A percentile compares a stretch with the other conserved stretches of the same genome.
Evolutionary conservation across 2,113 vertebrate species (phyloP).

Genomic region (Macroglossus sobrinus): DNA sequence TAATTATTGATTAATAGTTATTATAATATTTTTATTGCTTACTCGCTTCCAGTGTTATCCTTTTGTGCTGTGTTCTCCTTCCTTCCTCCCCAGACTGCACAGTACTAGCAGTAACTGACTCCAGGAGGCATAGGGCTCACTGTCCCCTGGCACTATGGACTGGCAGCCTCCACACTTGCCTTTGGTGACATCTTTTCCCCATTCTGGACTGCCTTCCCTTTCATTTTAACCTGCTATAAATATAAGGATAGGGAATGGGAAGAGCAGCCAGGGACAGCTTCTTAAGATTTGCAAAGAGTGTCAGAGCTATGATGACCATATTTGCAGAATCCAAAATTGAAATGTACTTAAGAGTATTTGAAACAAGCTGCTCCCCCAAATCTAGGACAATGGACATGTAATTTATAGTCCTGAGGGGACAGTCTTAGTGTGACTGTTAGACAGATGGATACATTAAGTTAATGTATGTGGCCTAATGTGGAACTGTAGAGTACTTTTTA

Average conservation of each 20-base stretch:
- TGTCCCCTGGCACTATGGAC: neutral
- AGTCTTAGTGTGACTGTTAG: neutral
- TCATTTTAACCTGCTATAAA: neutral
- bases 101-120: neutral
- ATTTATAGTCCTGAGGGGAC: neutral
- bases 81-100: too few relatives aligned
- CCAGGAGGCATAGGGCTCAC: neutral
- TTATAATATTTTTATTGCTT: neutral
- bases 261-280: neutral
- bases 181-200: neutral
- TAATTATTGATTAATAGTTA: neutral
- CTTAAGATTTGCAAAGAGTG: neutral
- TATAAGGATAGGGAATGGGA: too few relatives aligned
- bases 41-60: neutral
- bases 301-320: neutral
- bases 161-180: neutral
- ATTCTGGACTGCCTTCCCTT: neutral
- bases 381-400: neutral
- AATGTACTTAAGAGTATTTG: neutral
- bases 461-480: neutral
- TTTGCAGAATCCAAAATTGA: neutral
- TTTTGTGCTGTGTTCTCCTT: neutral
- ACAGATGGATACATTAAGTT: neutral
- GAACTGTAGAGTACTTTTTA: neutral
- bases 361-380: neutral